Evolutionary conservation across 2,797 vertebrate genomes (phyloP).

Genomic region (Sebastes alutus): DNA sequence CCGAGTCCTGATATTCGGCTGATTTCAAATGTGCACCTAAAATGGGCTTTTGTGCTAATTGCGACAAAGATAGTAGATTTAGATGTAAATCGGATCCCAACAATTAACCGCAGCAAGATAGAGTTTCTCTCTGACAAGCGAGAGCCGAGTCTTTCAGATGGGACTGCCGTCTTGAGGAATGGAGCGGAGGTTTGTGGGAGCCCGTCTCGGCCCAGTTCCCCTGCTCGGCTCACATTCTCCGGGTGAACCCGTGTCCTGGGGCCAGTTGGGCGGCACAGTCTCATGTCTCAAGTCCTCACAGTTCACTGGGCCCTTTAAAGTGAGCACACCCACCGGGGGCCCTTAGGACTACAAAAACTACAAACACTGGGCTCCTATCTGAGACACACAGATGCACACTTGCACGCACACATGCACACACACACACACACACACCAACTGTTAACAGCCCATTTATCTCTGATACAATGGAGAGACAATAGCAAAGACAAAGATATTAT

Average conservation of each 20-base stretch:
- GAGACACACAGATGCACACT: conserved; percentile 68
- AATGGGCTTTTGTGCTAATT: not conserved
- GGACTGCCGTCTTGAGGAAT: conserved; percentile 45
- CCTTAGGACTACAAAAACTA: conserved; percentile 76
- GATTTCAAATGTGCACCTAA: not conserved
- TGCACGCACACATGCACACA: conserved; percentile 60
- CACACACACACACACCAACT: conserved; percentile 64
- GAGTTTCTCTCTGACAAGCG: conserved; percentile 34
- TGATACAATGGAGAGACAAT: conserved; percentile 71
- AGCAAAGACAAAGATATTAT: conserved; percentile 60
- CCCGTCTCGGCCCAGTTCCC: conserved; percentile 75
- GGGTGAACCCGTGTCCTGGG: conserved; percentile 79
- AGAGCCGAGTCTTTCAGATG: conserved; percentile 14
- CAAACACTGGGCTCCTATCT: conserved; percentile 75
- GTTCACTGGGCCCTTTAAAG: conserved; percentile 87
- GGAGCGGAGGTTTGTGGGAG: conserved; percentile 70
- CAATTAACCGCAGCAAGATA: conserved; percentile 16
- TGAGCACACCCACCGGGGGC: conserved; percentile 76
- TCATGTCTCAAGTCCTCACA: conserved; percentile 86
- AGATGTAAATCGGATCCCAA: conserved; percentile 31
- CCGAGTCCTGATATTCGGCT: not conserved
- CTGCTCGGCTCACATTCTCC: conserved; percentile 76
- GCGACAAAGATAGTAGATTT: conserved; percentile 32
- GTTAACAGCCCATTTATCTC: conserved; percentile 67
- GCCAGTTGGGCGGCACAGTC: conserved; percentile 79